Evolutionary conservation across 2,113 vertebrate genomes (phyloP).

Genomic region (Corydoras maculifer): DNA sequence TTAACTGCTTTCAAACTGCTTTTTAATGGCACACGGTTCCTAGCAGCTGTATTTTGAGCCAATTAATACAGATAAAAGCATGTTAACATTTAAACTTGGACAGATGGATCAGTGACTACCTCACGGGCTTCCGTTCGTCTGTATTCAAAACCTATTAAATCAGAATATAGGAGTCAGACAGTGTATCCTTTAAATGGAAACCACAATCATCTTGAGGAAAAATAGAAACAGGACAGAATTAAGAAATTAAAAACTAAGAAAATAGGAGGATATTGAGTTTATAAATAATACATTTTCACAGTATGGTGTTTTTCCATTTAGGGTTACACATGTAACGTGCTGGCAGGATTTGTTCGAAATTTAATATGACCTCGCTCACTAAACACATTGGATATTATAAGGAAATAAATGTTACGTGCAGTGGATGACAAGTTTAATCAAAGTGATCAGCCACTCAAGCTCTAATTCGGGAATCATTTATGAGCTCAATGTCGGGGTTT

Average conservation of each 20-base stretch:
- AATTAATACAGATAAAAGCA: not conserved
- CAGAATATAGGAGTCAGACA: not conserved
- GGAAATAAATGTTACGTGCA: too few relatives aligned
- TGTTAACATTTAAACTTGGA: not conserved
- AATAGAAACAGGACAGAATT: not conserved
- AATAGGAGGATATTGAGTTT: too few relatives aligned
- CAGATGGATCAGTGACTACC: not conserved
- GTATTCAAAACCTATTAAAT: not conserved
- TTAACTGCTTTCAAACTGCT: not conserved
- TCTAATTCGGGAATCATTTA: too few relatives aligned
- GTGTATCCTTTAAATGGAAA: not conserved
- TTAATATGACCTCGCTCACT: too few relatives aligned
- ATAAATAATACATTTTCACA: too few relatives aligned
- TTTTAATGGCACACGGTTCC: not conserved
- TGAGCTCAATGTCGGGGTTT: too few relatives aligned
- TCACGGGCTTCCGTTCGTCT: not conserved
- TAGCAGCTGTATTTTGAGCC: not conserved
- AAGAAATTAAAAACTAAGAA: not conserved
- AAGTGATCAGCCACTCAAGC: too few relatives aligned
- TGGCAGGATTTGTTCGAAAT: too few relatives aligned
- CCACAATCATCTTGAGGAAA: not conserved
- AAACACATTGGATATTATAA: too few relatives aligned
- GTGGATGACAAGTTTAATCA: too few relatives aligned
- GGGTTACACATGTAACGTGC: too few relatives aligned
- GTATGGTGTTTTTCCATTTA: too few relatives aligned